Conservation (phyloP, 2,113 vertebrate species). For the Megaptera novaeangliae region DNA sequence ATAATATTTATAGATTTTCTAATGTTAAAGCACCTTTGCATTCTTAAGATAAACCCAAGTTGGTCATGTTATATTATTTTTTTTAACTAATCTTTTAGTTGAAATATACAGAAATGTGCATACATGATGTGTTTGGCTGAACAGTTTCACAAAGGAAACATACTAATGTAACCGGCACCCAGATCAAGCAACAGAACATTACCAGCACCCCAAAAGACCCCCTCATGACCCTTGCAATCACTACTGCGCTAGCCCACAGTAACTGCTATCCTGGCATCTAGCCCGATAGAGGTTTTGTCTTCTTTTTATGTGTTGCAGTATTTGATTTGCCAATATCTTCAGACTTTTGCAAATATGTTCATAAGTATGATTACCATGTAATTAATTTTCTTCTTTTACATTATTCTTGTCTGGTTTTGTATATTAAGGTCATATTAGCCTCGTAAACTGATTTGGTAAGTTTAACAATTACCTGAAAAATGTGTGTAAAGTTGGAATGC, state of each 20-base stretch:
- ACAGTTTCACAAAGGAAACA: neutral
- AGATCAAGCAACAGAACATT: neutral
- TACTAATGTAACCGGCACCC: neutral
- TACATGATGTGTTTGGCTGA: neutral
- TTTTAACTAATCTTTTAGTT: neutral
- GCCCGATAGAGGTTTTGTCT: neutral
- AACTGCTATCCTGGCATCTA: neutral
- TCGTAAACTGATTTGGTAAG: neutral
- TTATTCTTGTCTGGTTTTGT: neutral
- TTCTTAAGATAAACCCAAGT: neutral
- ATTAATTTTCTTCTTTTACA: neutral
- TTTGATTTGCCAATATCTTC: neutral
- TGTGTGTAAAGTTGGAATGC: neutral
- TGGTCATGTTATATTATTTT: neutral
- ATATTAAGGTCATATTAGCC: neutral
- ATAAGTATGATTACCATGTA: neutral
- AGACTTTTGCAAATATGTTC: neutral
- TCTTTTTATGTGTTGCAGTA: neutral
- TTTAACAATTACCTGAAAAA: neutral
- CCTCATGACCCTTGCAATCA: neutral
- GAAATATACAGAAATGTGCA: neutral
- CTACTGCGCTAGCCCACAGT: accelerated
- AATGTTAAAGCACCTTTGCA: neutral
- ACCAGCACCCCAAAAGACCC: neutral
- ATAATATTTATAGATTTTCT: neutral